Evolutionary conservation across 2,888 invertebrate genomes (phyloP).

Genomic region (Monopis laevigella): DNA sequence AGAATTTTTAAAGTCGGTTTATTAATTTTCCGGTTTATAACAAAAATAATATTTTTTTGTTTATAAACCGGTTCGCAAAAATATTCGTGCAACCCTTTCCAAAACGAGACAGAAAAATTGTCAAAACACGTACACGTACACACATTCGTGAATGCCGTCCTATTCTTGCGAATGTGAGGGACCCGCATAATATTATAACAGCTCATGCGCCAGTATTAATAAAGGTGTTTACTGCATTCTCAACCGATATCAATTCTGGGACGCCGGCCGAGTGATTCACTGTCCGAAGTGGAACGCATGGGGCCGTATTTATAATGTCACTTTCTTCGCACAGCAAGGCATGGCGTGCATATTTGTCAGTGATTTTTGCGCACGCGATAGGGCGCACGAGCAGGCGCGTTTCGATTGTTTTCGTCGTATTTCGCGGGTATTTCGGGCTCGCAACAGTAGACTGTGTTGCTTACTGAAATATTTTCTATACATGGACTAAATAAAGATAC

Average conservation of each 20-base stretch:
- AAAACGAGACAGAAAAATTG: too few species aligned
- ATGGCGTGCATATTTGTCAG: conserved; percentile 39
- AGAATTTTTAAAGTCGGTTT: too few species aligned
- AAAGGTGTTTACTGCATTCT: neutral
- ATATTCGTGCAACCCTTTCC: too few species aligned
- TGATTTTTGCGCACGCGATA: conserved; percentile 53
- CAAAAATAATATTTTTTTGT: too few species aligned
- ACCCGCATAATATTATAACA: too few species aligned
- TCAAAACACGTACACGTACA: too few species aligned
- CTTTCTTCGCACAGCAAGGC: conserved; percentile 21
- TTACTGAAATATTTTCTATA: conserved; percentile 1
- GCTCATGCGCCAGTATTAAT: too few species aligned
- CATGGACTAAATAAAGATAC: too few species aligned
- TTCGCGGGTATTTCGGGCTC: conserved; percentile 58
- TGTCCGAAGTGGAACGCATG: conserved; percentile 14
- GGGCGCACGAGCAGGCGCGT: conserved; percentile 45
- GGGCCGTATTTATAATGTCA: conserved; percentile 19
- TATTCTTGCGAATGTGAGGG: too few species aligned
- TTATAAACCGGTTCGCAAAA: too few species aligned
- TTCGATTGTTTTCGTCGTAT: conserved; percentile 64
- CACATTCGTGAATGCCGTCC: too few species aligned
- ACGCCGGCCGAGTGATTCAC: conserved; percentile 14
- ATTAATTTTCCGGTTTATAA: too few species aligned
- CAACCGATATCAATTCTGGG: neutral
- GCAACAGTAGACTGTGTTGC: conserved; percentile 41